Base-by-base conservation (phyloP, 1,140 invertebrate genomes). In the Pogonomyrmex barbatus region DNA sequence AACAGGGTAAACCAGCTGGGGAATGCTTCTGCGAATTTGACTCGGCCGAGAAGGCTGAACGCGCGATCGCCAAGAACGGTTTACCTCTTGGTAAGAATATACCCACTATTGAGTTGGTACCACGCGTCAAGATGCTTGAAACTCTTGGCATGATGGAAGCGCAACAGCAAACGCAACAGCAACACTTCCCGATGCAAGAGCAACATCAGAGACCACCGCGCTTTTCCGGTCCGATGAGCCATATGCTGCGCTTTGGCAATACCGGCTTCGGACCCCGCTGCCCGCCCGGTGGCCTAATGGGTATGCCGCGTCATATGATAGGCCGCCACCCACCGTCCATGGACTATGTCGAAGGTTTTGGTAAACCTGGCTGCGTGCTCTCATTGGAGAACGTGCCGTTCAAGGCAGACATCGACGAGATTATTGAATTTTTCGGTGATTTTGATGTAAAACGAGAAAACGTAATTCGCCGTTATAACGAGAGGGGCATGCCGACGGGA, bases 11-110 rank as follows among this genome's bases (percentile, higher is more conserved):
- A 85, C 97, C 97, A 0, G 96, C 96, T 0, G 98, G 98, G 0
- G 97, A 98, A 88, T 98, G 97, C 54, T 98, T 98, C 92, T 98
- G 98, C 88, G 98, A 99, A 92, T 99, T 99, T 92, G 94, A 95
- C 10, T 96, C 96, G 17, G 84, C 94, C 0, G 96, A 96, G 45
- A 97, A 98, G 90, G 97, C 97, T 2, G 94, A 96, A 10, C 94
- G 95, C 76, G 98, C 98, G 0, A 93, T 96, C 0, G 94, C 95
- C 0, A 98, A 98, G 91, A 97, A 98, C 92, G 96, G 97, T 0
- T 90, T 96, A 0, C 95, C 96, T 24, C 94, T 98, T 6, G 97
- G 97, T 0, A 96, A 96, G 3, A 96, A 96, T 71, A 94, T 96
- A 0, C 95, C 98, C 1, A 96, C 95, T 0, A 96, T 99, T 0